phyloP scores from a whole-genome alignment of 92 coral and sea anemone species.

The Parazoanthus atlanticus region DNA sequence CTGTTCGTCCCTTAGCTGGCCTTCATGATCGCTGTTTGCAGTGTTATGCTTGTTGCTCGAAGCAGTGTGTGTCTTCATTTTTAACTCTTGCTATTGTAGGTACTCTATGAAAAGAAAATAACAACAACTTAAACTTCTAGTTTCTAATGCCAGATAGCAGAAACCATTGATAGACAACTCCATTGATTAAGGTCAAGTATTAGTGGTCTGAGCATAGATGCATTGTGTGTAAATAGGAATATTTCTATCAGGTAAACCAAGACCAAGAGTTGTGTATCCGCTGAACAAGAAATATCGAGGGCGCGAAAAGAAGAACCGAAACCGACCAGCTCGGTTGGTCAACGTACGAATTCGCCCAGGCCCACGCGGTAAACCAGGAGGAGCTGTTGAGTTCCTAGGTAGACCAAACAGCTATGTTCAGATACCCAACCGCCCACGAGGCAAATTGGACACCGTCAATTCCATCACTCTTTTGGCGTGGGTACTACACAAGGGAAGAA shows the following conservation, averaged over 20 bases:
- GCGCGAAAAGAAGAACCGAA: conserved; percentile 24
- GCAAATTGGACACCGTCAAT: conserved; percentile 59
- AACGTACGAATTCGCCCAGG: conserved; percentile 61
- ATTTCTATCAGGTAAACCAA: background rate
- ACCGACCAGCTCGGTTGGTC: conserved; percentile 32
- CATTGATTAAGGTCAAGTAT: too few relatives aligned
- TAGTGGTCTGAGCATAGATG: background rate
- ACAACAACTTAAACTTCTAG: too few relatives aligned
- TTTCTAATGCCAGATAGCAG: too few relatives aligned
- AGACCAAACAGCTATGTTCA: conserved; percentile 69
- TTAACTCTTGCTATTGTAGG: too few relatives aligned
- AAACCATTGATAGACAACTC: too few relatives aligned
- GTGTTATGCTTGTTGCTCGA: too few relatives aligned
- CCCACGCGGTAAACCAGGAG: conserved; percentile 72
- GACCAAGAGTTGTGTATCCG: conserved; percentile 18
- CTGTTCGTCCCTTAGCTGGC: too few relatives aligned
- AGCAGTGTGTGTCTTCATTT: too few relatives aligned
- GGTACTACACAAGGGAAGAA: conserved; percentile 64
- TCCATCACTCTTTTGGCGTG: conserved; percentile 81
- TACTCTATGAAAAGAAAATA: too few relatives aligned
- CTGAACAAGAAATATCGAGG: conserved; percentile 25
- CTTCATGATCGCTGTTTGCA: too few relatives aligned
- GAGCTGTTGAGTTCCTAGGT: conserved; percentile 65
- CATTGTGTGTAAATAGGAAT: background rate
- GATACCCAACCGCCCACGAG: conserved; percentile 57